A percentile compares a stretch with the other conserved stretches of the same genome.
phyloP scores from a whole-genome alignment of 2,113 vertebrate species.

The Ahaetulla prasina region DNA sequence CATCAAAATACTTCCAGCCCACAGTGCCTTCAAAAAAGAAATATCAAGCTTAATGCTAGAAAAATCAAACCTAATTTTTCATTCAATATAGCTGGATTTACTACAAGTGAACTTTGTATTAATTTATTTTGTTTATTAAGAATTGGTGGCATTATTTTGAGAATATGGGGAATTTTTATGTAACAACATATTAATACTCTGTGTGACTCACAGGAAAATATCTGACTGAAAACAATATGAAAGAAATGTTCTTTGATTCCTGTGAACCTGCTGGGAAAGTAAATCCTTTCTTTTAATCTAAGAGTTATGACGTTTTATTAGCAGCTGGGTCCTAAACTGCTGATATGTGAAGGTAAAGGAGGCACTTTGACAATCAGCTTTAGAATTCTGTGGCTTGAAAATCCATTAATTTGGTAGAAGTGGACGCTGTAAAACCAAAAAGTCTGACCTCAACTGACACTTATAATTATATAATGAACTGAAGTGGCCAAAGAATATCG shows the following conservation, averaged over 20 bases:
- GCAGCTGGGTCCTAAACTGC: constrained; percentile 24
- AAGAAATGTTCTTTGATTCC: not conserved
- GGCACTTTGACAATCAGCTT: constrained; percentile 31
- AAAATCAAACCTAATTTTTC: not conserved
- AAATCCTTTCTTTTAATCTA: constrained; percentile 24
- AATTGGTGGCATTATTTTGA: not conserved
- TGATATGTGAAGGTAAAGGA: constrained; percentile 55
- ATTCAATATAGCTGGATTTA: not conserved
- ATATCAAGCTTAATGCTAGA: not conserved
- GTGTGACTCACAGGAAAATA: not conserved
- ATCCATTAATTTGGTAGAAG: not conserved
- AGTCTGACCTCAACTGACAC: not conserved
- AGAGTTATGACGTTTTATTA: constrained; percentile 14
- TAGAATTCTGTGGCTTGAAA: constrained; percentile 53
- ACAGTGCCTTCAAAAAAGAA: not conserved
- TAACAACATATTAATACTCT: not conserved
- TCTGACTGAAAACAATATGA: not conserved
- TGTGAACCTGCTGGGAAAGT: constrained; percentile 3
- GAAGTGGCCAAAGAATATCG: not conserved
- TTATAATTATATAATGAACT: not conserved
- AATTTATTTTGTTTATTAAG: fast-evolving
- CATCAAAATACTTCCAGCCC: not conserved
- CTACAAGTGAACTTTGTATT: not conserved
- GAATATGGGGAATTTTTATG: constrained; percentile 4
- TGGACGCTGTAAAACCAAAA: not conserved